Evolutionary conservation across 2,113 vertebrate species (phyloP), one percentile per base, ranked within the genome.

Genomic region (Hippocampus abdominalis): DNA sequence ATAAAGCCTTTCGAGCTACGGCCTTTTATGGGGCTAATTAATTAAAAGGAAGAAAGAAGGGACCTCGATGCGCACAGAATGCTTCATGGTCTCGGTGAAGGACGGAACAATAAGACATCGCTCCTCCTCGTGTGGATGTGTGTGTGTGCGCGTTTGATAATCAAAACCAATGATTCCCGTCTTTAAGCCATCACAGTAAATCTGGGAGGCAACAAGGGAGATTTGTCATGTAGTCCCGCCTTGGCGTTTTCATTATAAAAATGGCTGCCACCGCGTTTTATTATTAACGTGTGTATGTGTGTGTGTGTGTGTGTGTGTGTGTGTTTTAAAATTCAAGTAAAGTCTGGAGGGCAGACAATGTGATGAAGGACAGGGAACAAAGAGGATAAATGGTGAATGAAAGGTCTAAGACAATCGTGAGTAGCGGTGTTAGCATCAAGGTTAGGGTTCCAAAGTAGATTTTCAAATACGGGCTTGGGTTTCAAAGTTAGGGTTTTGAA

Each of bases 21-120:
- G 83, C 39, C n/a, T 76, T 91, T 92, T 91, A 91, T 84, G 81
- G 70, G 25, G 71, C 80, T 87, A 81, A 87, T 87, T 81, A 88
- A 89, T 90, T 90, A 92, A 89, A 65, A 68, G 53, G 64, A 49
- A 49, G 63, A 67, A 48, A 6, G 70, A 72, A 80, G 75, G 77
- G 76, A 70, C 36, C 49, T 74, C 15, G 73, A 86, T 73, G 79
- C 36, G 72, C 83, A 86, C 79, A 72, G 81, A 85, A 85, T 66
- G 74, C 61, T 84, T 72, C 73, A 85, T 82, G 74, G 23, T 64
- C 62, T 12, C 48, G 63, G 72, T 65, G 85, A 89, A 85, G 84
- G 85, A 81, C 76, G 18, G 40, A 74, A 86, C 82, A 85, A 88
- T 89, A 80, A 83, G 79, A 86, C 79, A 87, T 90, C 82, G 84